These are phyloP conservation scores for Rallus crepitans DNA, from an alignment of 2,797 vertebrate genomes.

Conservation along the genomic window DNA sequence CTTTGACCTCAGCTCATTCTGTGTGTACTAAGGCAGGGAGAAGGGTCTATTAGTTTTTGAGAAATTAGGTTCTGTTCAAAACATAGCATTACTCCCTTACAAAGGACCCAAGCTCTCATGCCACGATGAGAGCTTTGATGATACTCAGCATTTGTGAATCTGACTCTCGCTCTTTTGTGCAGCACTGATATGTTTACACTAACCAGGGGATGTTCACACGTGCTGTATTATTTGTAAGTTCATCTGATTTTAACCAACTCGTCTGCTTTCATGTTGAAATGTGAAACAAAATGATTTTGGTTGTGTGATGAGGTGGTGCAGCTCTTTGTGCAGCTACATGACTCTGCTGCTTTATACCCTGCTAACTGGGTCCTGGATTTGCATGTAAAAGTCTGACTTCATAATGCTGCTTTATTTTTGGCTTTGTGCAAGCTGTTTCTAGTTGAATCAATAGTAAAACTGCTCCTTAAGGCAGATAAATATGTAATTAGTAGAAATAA, in stretches of 20 bases:
- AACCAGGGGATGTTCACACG: neutral
- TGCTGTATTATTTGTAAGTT: neutral
- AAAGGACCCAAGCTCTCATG: neutral
- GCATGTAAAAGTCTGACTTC: constrained; percentile 64
- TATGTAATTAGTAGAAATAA: constrained; percentile 77
- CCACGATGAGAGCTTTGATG: neutral
- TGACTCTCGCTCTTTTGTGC: neutral
- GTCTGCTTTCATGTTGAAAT: neutral
- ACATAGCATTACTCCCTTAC: neutral
- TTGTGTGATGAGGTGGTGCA: neutral
- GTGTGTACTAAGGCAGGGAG: neutral
- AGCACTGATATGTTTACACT: neutral
- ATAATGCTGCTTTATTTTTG: constrained; percentile 62
- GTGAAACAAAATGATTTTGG: neutral
- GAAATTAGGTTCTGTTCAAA: neutral
- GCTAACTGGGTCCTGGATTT: constrained; percentile 34
- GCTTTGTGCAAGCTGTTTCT: constrained; percentile 66
- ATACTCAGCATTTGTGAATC: neutral
- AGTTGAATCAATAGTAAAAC: constrained; percentile 57
- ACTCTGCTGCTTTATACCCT: neutral
- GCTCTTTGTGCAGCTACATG: neutral
- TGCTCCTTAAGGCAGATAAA: constrained; percentile 70
- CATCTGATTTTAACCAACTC: neutral
- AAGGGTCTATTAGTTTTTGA: neutral
- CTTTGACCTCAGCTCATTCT: neutral